These are phyloP conservation scores for Pogona vitticeps DNA, from an alignment of 2,113 vertebrate species.

Conservation along the genomic window DNA sequence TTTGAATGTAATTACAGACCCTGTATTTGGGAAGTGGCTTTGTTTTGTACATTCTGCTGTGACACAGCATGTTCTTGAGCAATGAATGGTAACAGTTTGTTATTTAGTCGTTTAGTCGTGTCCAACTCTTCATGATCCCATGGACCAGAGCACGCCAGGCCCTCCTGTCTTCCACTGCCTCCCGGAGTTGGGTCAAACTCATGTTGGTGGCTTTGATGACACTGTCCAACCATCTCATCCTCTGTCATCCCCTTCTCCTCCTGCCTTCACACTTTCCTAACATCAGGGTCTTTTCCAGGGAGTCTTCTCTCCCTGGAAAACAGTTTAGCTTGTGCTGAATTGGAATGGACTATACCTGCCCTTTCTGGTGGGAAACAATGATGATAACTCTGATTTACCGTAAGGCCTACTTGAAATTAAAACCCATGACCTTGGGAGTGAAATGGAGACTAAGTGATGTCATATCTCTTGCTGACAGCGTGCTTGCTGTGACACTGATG, in stretches of 20 bases:
- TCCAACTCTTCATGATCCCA: no score
- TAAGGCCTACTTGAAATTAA: neutral
- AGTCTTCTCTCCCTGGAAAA: no score
- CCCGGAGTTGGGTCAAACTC: no score
- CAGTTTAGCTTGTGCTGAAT: neutral
- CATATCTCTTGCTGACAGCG: neutral
- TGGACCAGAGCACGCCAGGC: no score
- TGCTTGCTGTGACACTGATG: neutral
- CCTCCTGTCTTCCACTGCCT: no score
- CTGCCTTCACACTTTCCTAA: no score
- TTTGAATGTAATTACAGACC: neutral
- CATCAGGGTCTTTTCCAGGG: no score
- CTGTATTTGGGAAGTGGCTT: neutral
- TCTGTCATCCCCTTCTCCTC: no score
- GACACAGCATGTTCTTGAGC: neutral
- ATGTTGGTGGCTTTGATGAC: no score
- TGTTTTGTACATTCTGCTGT: neutral
- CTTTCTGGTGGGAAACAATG: neutral
- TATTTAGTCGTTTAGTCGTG: no score
- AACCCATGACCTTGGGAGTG: neutral
- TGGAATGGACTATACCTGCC: neutral
- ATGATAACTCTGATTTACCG: neutral
- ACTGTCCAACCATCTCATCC: no score
- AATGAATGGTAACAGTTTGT: neutral
- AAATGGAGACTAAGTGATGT: neutral